phyloP scores from a whole-genome alignment of 2,797 vertebrate genomes.

The Mormyrops boulengeri region DNA sequence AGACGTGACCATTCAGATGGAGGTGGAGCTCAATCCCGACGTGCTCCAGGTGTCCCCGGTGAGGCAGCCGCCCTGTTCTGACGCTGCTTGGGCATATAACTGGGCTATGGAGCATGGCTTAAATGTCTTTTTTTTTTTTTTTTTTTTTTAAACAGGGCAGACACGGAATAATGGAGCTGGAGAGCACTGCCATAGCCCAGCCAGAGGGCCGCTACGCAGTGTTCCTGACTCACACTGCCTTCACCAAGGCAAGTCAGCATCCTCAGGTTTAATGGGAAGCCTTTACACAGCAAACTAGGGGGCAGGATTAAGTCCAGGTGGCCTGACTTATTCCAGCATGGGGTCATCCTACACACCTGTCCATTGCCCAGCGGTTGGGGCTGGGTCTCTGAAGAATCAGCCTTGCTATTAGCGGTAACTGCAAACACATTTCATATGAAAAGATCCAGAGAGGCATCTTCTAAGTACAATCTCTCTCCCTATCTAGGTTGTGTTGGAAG shows the following conservation, averaged over 20 bases:
- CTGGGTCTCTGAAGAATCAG: not conserved
- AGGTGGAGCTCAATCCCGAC: constrained; percentile 73
- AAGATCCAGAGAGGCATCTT: not conserved
- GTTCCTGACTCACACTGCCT: constrained; percentile 54
- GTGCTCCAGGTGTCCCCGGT: constrained; percentile 71
- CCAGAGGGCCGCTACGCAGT: constrained; percentile 62
- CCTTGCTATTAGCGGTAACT: not conserved
- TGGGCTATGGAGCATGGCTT: not conserved
- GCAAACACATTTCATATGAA: not conserved
- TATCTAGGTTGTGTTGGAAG: constrained; percentile 74
- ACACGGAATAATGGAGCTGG: constrained; percentile 65
- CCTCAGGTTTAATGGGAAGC: not conserved
- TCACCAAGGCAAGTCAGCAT: constrained; percentile 58
- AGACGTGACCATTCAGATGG: constrained; percentile 71
- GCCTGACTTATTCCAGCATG: not conserved
- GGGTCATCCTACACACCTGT: not conserved
- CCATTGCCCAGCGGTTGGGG: not conserved
- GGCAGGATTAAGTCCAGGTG: not conserved
- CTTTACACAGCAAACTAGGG: not conserved
- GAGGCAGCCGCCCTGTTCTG: constrained; percentile 22
- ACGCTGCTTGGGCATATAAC: not conserved
- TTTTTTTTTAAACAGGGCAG: constrained; percentile 68
- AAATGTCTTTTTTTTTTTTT: constrained; percentile 26
- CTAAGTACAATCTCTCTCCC: not conserved
- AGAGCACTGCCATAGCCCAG: constrained; percentile 64